Evolutionary conservation across 2,113 vertebrate genomes (phyloP).

Genomic region (Python bivittatus): DNA sequence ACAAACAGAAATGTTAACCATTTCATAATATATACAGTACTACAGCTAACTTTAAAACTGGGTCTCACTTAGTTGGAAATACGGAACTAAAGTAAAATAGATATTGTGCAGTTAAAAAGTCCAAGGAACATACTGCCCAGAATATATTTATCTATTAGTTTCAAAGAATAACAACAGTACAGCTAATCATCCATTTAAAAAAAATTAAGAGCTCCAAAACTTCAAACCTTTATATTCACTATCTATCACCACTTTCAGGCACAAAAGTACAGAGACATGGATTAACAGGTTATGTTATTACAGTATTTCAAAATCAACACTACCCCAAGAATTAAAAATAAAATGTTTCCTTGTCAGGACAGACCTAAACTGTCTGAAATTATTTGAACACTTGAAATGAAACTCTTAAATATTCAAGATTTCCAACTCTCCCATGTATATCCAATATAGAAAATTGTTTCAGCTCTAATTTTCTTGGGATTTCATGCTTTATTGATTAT

Average conservation of each 20-base stretch:
- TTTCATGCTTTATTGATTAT: constrained; percentile 59
- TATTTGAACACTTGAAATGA: constrained; percentile 36
- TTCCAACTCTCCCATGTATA: constrained; percentile 31
- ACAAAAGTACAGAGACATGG: constrained; percentile 1
- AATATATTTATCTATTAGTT: constrained; percentile 26
- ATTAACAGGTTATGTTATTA: background rate
- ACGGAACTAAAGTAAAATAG: background rate
- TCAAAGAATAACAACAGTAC: constrained; percentile 19
- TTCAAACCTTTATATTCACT: background rate
- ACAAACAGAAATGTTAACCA: background rate
- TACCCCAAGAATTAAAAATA: background rate
- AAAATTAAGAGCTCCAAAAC: background rate
- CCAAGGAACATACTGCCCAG: background rate
- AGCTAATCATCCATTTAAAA: constrained; percentile 1
- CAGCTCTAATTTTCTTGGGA: constrained; percentile 29
- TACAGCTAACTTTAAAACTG: background rate
- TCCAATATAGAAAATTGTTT: constrained; percentile 32
- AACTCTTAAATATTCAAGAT: constrained; percentile 39
- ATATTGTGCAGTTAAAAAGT: constrained; percentile 26
- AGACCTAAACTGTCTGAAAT: constrained; percentile 14
- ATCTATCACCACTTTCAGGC: background rate
- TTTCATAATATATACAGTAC: constrained; percentile 1
- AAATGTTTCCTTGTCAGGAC: background rate
- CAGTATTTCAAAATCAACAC: constrained; percentile 12
- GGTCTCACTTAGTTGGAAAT: constrained; percentile 2